phyloP scores from a whole-genome alignment of 2,888 invertebrate genomes.

The Acleris literana region DNA sequence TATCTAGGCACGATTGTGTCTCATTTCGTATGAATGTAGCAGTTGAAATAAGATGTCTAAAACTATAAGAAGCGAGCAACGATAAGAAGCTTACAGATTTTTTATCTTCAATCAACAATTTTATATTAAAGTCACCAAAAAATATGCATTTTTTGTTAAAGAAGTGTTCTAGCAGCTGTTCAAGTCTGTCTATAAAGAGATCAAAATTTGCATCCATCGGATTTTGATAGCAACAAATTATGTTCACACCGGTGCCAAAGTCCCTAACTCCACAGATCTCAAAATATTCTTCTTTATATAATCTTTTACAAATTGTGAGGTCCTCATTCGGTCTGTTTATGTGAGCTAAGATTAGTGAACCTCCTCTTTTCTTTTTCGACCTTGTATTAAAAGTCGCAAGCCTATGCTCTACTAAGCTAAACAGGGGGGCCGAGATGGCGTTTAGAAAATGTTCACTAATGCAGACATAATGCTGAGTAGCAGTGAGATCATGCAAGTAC shows the following conservation, averaged over 20 bases:
- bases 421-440: background rate
- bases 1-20: background rate
- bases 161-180: conserved; percentile 11
- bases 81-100: background rate
- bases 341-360: background rate
- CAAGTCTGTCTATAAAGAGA: background rate
- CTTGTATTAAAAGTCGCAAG: background rate
- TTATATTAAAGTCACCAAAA: conserved; percentile 16
- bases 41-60: background rate
- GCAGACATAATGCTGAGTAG: background rate
- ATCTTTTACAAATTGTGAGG: background rate
- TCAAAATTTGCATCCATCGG: conserved; percentile 6
- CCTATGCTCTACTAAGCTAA: background rate
- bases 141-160: conserved; percentile 13
- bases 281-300: conserved; percentile 1
- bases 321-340: background rate
- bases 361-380: no score
- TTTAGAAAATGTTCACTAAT: background rate
- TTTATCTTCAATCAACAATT: background rate
- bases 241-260: background rate
- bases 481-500: background rate
- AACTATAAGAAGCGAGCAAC: background rate
- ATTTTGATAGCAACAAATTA: conserved; percentile 11
- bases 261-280: conserved; percentile 5
- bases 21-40: background rate